Evolutionary conservation across 2,888 invertebrate species (phyloP).

Genomic region (Augiades crinisus): DNA sequence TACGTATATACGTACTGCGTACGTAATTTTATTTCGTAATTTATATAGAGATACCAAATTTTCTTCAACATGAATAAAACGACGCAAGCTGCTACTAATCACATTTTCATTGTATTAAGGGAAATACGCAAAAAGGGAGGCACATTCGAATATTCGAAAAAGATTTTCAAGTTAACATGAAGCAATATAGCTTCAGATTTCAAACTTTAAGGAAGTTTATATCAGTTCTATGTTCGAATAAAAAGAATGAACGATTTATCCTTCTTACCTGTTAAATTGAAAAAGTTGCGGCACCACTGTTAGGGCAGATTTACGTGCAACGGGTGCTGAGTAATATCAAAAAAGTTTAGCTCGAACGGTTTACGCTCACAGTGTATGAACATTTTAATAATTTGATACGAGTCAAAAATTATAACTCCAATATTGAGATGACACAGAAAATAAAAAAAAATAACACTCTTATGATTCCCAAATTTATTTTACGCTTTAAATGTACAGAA

Average conservation of each 20-base stretch:
- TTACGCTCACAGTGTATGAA: conserved; percentile 35
- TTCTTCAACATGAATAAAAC: conserved; percentile 13
- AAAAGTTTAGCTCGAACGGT: conserved; percentile 62
- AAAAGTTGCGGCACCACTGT: too few relatives aligned
- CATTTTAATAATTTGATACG: conserved; percentile 66
- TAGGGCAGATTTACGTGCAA: too few relatives aligned
- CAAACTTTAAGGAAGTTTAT: conserved; percentile 69
- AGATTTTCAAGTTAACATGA: conserved; percentile 16
- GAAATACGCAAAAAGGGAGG: neutral
- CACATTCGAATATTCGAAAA: conserved; percentile 5
- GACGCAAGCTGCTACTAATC: conserved; percentile 14
- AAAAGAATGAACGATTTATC: conserved; percentile 80
- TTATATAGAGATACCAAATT: too few relatives aligned
- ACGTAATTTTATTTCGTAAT: too few relatives aligned
- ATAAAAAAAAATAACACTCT: conserved; percentile 31
- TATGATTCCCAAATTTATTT: conserved; percentile 29
- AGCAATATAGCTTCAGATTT: conserved; percentile 28
- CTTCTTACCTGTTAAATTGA: conserved; percentile 81
- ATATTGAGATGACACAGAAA: conserved; percentile 22
- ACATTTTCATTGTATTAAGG: conserved; percentile 8
- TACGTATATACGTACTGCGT: too few relatives aligned
- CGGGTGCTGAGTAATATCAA: too few relatives aligned
- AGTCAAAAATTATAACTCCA: conserved; percentile 49
- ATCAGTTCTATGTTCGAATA: conserved; percentile 78
- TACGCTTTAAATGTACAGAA: conserved; percentile 8